phyloP scores from a whole-genome alignment of 2,113 vertebrate genomes.

The Engystomops pustulosus region DNA sequence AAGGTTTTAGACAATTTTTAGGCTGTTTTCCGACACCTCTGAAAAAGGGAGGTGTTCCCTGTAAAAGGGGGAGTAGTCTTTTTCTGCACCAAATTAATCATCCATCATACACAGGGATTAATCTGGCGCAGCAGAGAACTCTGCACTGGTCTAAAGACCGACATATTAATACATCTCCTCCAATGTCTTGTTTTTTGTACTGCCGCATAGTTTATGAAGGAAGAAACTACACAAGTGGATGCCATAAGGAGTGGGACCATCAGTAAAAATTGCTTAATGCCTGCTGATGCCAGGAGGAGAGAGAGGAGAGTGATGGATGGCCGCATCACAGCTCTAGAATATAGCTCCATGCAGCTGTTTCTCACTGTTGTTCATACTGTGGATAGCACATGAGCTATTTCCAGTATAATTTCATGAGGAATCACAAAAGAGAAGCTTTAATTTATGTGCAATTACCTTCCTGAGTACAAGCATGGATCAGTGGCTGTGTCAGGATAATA shows the following conservation, averaged over 20 bases:
- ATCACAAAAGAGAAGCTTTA: not conserved
- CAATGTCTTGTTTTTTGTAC: not conserved
- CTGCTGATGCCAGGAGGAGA: not conserved
- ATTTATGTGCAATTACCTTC: conserved; percentile 17
- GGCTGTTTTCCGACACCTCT: no score
- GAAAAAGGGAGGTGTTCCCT: no score
- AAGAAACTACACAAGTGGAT: not conserved
- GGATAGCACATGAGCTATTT: not conserved
- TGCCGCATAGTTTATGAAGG: not conserved
- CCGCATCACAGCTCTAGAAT: not conserved
- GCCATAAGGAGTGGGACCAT: not conserved
- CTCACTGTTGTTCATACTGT: not conserved
- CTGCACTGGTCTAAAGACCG: no score
- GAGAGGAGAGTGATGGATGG: not conserved
- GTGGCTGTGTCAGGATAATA: conserved; percentile 1
- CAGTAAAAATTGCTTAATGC: not conserved
- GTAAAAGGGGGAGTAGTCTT: no score
- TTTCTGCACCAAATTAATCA: no score
- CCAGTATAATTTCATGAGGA: conserved; percentile 3
- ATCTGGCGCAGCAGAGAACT: no score
- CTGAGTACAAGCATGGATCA: not conserved
- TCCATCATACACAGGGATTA: no score
- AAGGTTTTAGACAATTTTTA: no score
- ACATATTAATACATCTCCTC: no score
- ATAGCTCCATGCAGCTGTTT: not conserved